These are phyloP conservation scores for Trichomalopsis sarcophagae DNA, from an alignment of 1,140 invertebrate species.

Conservation along the genomic window DNA sequence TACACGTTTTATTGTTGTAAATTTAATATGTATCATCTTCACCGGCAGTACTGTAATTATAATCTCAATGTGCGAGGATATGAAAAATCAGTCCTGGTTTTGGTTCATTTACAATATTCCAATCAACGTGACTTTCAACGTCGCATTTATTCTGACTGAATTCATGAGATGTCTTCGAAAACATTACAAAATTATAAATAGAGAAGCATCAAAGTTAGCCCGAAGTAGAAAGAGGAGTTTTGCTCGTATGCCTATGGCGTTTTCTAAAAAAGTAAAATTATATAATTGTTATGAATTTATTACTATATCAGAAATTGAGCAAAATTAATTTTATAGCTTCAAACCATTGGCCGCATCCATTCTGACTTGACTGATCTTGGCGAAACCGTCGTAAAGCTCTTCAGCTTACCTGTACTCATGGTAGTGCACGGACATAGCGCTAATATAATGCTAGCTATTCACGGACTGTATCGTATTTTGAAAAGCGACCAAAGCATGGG, in stretches of 20 bases:
- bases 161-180: neutral
- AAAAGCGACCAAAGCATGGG: neutral
- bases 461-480: neutral
- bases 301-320: no score
- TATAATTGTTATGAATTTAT: no score
- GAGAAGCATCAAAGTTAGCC: neutral
- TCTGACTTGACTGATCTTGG: neutral
- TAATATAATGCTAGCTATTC: neutral
- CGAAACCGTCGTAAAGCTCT: neutral
- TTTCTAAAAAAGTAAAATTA: neutral
- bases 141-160: neutral
- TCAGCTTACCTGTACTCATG: neutral
- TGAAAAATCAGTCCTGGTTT: neutral
- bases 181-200: neutral
- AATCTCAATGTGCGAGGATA: neutral
- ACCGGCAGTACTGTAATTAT: neutral
- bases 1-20: neutral
- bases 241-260: neutral
- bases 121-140: neutral
- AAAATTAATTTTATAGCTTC: neutral
- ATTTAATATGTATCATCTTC: neutral
- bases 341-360: neutral
- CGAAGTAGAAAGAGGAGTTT: neutral
- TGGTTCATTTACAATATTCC: slow-evolving; percentile 11
- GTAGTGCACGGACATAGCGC: neutral